Base-by-base conservation (phyloP, 2,797 vertebrate genomes). In the Centropyge bicolor region DNA sequence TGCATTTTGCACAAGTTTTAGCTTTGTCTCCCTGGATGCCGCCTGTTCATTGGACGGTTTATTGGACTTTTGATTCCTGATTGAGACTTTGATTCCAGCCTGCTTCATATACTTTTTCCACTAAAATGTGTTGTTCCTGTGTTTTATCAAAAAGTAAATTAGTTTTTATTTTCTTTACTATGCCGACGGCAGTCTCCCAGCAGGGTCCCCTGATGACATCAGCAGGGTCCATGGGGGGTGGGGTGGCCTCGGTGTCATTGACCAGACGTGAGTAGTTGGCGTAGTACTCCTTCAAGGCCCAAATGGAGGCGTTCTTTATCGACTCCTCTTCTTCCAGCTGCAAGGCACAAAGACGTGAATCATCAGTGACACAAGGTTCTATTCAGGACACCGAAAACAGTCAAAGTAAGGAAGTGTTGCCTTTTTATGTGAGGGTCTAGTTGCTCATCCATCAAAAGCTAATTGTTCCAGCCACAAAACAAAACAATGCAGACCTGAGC, bases 101-200 rank as follows among this genome's bases (percentile, higher is more conserved):
- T 31, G 27, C 27, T 31, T 4, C 27, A 31, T 31, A 31, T 31
- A 31, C 27, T 31, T 31, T 31, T 31, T 31, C 43, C 43, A 14
- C 46, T 57, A 51, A 41, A 51, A 40, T 56, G 24, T 41, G 45
- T 8, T 31, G 38, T 54, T 54, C 36, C 35, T 48, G 31, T 55
- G 14, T 17, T 22, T n/a, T 31, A 8, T 45, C 48, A 40, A 62
- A 55, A 35, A 24, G 36, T 36, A 6, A 54, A 60, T 3, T 1
- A 9, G 22, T 19, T 13, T 35, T n/a, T 27, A 4, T 62, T 38
- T 45, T 70, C 5, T 11, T 97, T 96, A 99, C 98, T 22, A 99
- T 96, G 90, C 98, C 98, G 0, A 99, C 98, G 0, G 95, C 96
- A 0, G 98, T 99, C 94, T 99, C 98, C 98, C 98, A 99, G 94